Percentiles rank a stretch among this genome's conserved stretches.
Conservation (phyloP, 2,888 invertebrate species). For the Buathra laborator region DNA sequence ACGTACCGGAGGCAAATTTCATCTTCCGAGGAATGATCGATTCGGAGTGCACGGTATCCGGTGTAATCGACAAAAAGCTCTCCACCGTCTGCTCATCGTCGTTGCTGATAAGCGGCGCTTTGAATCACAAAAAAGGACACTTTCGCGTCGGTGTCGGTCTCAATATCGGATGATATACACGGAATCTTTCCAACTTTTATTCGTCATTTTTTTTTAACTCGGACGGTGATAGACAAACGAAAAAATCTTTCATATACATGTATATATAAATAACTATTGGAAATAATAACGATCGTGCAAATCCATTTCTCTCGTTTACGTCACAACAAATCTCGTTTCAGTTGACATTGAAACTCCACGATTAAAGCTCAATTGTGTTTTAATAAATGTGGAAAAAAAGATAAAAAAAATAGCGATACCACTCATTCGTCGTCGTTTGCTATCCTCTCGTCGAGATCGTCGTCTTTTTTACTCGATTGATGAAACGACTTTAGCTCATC, state of each 20-base stretch:
- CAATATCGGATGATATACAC: constrained; percentile 83
- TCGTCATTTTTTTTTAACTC: constrained; percentile 20
- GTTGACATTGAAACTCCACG: background rate
- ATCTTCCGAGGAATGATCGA: constrained; percentile 88
- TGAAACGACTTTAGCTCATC: constrained; percentile 75
- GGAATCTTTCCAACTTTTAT: constrained; percentile 16
- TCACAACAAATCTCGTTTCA: background rate
- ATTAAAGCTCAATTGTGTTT: background rate
- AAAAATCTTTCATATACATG: background rate
- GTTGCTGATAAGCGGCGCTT: constrained; percentile 88
- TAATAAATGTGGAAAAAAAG: constrained; percentile 9
- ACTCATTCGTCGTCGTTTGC: constrained; percentile 81
- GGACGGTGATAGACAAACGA: constrained; percentile 8
- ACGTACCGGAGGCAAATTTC: constrained; percentile 88
- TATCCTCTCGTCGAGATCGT: constrained; percentile 79
- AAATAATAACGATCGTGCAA: background rate
- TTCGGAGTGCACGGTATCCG: constrained; percentile 87
- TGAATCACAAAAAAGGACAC: constrained; percentile 88
- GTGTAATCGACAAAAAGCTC: constrained; percentile 89
- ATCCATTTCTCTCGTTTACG: background rate
- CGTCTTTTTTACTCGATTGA: constrained; percentile 70
- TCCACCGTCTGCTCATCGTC: constrained; percentile 88
- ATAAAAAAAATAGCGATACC: background rate
- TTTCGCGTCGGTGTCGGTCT: constrained; percentile 89
- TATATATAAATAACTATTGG: constrained; percentile 11